Base-by-base conservation (phyloP, 2,888 invertebrate species). In the Unio pictorum region DNA sequence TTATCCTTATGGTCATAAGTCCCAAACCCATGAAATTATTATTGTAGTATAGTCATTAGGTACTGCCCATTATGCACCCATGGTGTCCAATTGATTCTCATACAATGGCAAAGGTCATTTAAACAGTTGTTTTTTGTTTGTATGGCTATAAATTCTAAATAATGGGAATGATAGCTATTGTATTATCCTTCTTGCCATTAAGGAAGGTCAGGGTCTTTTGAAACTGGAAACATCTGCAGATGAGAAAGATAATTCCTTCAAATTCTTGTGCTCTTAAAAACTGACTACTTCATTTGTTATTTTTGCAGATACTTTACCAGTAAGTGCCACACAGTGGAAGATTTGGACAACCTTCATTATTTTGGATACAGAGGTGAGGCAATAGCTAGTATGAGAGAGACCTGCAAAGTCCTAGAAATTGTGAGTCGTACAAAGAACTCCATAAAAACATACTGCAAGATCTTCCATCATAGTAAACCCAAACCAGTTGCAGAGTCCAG, bases 291-390 rank as follows among this genome's bases (percentile, higher is more conserved):
- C 23, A 23, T 23, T 69, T 45, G 55, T 69, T 30, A 34, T 20
- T 65, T 64, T 82, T 76, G 6, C 81, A 92, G 93, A 76, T 92
- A 93, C 82, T 91, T 92, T 83, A 93, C 94, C 0, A 94, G 93
- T 86, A 94, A 94, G 90, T 92, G 93, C 81, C 89, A 91, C 60
- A 90, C 91, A 69, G 69, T 93, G 8, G 81, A 88, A 26, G 92
- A 93, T 72, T 88, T 93, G 30, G 91, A 92, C 81, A 91, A 91
- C 73, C 89, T 93, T 1, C 90, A 91, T 76, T 91, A 90, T 74
- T 94, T 93, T 91, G 95, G 94, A n/a, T 94, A 91, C 84, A 91
- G 93, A 73, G 94, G 95, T 15, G 93, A 94, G 90, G 92, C 93
- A 34, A 84, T 95, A 63, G 92, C 94, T 4, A 94, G 93, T 87